These are phyloP conservation scores for Gallinago nigripennis DNA, from an alignment of 2,797 vertebrate genomes.

Conservation along the genomic window DNA sequence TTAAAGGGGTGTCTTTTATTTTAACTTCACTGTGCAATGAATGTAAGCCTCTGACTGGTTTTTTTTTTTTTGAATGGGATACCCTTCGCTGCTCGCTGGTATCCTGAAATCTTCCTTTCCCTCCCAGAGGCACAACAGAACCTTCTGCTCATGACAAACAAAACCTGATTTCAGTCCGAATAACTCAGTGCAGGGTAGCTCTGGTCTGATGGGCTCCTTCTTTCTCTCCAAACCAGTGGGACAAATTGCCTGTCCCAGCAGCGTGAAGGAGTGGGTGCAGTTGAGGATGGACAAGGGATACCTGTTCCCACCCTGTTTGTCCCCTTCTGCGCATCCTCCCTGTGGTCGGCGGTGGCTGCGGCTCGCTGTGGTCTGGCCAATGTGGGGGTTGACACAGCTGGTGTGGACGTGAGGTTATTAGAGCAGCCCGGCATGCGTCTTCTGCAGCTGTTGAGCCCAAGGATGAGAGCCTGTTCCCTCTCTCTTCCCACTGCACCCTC, in stretches of 20 bases:
- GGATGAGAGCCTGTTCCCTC: neutral
- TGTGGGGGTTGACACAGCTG: accelerated
- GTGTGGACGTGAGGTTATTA: neutral
- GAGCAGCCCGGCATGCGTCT: neutral
- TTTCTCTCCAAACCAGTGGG: neutral
- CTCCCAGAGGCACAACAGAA: neutral
- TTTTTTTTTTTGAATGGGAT: neutral
- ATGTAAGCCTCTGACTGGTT: neutral
- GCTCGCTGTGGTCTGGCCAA: neutral
- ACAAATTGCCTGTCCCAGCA: neutral
- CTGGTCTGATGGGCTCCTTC: neutral
- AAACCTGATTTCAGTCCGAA: neutral
- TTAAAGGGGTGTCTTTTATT: neutral
- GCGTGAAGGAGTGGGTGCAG: neutral
- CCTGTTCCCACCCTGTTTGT: neutral
- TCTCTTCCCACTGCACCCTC: neutral
- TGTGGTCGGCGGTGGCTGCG: neutral
- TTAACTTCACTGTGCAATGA: neutral
- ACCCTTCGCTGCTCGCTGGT: neutral
- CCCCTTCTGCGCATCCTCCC: neutral
- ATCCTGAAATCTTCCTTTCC: neutral
- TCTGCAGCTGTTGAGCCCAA: neutral
- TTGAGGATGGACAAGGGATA: neutral
- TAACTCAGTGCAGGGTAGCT: neutral
- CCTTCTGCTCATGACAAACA: neutral